These are phyloP conservation scores for Scolopax rusticola DNA, from an alignment of 2,797 vertebrate genomes.

Conservation along the genomic window DNA sequence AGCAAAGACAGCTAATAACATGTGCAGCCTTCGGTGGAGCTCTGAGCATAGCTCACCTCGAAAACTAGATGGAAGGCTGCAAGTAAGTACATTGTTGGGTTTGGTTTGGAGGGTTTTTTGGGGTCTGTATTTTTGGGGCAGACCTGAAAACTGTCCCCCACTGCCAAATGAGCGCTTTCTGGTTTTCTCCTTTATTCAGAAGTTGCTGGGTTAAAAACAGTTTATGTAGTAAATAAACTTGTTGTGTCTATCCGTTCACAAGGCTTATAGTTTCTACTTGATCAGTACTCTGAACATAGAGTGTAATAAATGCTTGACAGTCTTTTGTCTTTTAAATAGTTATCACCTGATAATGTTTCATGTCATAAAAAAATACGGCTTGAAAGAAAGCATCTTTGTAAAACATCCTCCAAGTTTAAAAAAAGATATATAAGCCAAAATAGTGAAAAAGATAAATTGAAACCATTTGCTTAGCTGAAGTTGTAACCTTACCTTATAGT, in stretches of 20 bases:
- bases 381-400: background rate
- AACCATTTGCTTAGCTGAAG: background rate
- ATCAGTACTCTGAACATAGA: background rate
- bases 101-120: too few relatives aligned
- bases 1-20: background rate
- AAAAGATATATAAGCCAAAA: background rate
- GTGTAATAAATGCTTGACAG: background rate
- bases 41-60: background rate
- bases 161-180: background rate
- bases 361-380: background rate
- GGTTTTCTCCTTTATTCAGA: background rate
- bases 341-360: background rate
- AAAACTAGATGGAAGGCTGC: background rate
- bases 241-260: background rate
- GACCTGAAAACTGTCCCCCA: background rate
- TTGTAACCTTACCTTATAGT: background rate
- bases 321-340: background rate
- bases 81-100: background rate
- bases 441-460: background rate
- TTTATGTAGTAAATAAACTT: background rate
- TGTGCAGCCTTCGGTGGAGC: background rate
- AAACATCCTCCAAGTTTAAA: background rate
- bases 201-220: background rate
- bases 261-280: background rate
- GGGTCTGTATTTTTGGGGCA: background rate